These are phyloP conservation scores for Chiloscyllium punctatum DNA, from an alignment of 2,797 vertebrate species.

Conservation along the genomic window DNA sequence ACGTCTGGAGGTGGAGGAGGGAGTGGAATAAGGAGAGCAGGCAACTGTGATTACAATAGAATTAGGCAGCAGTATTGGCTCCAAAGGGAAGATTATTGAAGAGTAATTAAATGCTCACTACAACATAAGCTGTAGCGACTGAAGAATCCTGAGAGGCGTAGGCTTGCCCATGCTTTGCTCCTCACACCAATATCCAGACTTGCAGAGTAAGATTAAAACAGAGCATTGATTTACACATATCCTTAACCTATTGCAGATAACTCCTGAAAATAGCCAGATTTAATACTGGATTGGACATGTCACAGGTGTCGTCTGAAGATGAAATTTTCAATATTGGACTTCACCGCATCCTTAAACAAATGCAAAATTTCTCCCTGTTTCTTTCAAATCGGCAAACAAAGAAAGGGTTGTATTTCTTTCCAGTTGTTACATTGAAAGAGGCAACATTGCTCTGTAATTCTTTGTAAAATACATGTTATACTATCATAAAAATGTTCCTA, in stretches of 20 bases:
- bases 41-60: background rate
- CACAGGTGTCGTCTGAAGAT: background rate
- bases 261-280: background rate
- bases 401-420: background rate
- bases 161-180: background rate
- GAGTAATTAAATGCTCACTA: background rate
- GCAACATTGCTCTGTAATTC: background rate
- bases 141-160: background rate
- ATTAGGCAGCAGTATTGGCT: background rate
- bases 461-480: background rate
- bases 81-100: background rate
- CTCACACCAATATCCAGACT: background rate
- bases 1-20: background rate
- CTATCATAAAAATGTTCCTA: background rate
- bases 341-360: background rate
- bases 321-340: background rate
- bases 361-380: background rate
- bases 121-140: background rate
- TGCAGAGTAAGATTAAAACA: background rate
- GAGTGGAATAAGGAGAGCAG: background rate
- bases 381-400: background rate
- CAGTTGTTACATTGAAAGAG: background rate
- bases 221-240: background rate
- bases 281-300: background rate
- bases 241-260: background rate